phyloP scores from a whole-genome alignment of 2,888 invertebrate genomes.

The Dysmachus trigonus region DNA sequence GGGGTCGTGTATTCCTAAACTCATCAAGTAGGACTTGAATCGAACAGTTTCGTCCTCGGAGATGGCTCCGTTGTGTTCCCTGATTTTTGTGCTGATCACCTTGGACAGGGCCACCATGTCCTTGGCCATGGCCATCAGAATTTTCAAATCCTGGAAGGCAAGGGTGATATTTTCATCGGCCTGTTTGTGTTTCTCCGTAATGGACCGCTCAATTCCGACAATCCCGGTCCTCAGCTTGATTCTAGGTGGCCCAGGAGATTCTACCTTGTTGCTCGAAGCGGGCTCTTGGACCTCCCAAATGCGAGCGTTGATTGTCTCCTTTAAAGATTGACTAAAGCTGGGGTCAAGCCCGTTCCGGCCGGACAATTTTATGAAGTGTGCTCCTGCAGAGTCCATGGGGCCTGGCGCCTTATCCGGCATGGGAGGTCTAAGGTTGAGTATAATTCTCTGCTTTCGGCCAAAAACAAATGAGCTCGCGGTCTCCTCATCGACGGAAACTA shows the following conservation, averaged over 20 bases:
- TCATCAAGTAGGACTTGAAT: slow-evolving; percentile 95
- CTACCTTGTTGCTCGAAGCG: neutral
- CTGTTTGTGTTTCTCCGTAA: slow-evolving; percentile 89
- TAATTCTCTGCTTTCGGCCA: slow-evolving; percentile 81
- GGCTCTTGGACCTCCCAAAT: slow-evolving; percentile 69
- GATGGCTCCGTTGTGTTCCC: slow-evolving; percentile 93
- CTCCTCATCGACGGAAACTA: slow-evolving; percentile 84
- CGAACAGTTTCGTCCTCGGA: slow-evolving; percentile 96
- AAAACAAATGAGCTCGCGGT: slow-evolving; percentile 80
- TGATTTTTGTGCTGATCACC: slow-evolving; percentile 90
- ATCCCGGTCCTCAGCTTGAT: slow-evolving; percentile 88
- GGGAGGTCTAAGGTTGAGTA: slow-evolving; percentile 77
- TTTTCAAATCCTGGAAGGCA: slow-evolving; percentile 95
- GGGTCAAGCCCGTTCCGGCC: slow-evolving; percentile 83
- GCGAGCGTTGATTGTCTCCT: slow-evolving; percentile 71
- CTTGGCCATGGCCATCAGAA: slow-evolving; percentile 95
- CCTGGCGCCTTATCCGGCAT: slow-evolving; percentile 75
- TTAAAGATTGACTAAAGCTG: slow-evolving; percentile 71
- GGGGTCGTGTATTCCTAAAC: slow-evolving; percentile 97
- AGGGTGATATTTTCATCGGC: slow-evolving; percentile 90
- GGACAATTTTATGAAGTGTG: slow-evolving; percentile 82
- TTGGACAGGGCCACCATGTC: slow-evolving; percentile 96
- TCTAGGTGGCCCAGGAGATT: slow-evolving; percentile 54
- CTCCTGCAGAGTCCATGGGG: slow-evolving; percentile 75
- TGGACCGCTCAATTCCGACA: slow-evolving; percentile 92